Evolutionary conservation across 2,888 invertebrate genomes (phyloP).

Genomic region (Philhelius pedissequus): DNA sequence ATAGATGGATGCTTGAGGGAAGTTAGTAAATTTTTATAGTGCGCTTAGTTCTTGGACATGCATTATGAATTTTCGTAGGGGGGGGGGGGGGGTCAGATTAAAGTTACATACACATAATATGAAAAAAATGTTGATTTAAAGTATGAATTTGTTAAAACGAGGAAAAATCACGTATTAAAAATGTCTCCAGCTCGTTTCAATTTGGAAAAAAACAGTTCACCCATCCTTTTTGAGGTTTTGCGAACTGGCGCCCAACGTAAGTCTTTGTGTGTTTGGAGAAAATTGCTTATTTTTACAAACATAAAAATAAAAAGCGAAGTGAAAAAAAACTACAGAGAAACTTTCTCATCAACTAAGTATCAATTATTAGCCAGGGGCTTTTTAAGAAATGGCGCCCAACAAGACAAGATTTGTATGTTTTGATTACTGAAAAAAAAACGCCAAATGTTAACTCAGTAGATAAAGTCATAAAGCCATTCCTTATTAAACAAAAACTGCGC

Average conservation of each 20-base stretch:
- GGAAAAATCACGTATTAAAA: neutral
- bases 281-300: neutral
- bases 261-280: neutral
- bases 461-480: no score
- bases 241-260: neutral
- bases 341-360: no score
- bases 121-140: neutral
- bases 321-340: no score
- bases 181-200: neutral
- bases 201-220: neutral
- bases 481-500: no score
- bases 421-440: no score
- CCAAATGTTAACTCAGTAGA: no score
- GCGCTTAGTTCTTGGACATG: conserved; percentile 10
- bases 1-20: neutral
- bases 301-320: no score
- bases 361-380: no score
- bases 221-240: neutral
- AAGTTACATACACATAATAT: neutral
- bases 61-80: conserved; percentile 12
- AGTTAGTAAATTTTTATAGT: conserved; percentile 17
- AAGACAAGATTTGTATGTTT: no score
- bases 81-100: neutral
- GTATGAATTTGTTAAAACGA: neutral
- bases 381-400: no score